These are phyloP conservation scores for Sarcophaga peregrina DNA, from an alignment of 1,140 invertebrate genomes.

Conservation along the genomic window DNA sequence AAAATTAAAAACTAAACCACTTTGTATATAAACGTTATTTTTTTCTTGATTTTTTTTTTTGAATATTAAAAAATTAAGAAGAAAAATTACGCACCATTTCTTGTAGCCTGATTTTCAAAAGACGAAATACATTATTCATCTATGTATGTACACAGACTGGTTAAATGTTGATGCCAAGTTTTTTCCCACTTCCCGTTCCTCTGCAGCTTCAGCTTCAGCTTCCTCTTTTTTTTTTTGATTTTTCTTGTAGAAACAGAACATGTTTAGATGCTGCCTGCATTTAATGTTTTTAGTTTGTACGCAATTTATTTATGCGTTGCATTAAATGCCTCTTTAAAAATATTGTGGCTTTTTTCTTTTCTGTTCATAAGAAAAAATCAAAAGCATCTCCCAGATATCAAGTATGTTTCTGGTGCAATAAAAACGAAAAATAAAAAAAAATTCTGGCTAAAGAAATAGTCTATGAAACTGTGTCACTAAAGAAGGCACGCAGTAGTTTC, in stretches of 20 bases:
- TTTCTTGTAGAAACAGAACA: not conserved
- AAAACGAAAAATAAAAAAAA: constrained; percentile 31
- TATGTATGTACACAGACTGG: not conserved
- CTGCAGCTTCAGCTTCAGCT: too few species aligned
- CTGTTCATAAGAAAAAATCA: not conserved
- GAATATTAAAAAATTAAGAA: not conserved
- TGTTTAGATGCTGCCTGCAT: not conserved
- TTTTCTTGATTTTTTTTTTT: not conserved
- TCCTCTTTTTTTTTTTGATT: not conserved
- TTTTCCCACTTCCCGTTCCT: not conserved
- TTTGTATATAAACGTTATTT: not conserved
- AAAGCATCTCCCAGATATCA: not conserved
- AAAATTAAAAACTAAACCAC: constrained; percentile 3
- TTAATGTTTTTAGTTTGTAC: constrained; percentile 6
- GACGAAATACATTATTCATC: not conserved
- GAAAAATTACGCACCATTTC: constrained; percentile 26
- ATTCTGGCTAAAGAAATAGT: not conserved
- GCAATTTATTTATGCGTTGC: not conserved
- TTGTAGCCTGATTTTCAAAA: constrained; percentile 17
- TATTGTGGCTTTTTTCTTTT: too few species aligned
- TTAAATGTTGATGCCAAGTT: not conserved
- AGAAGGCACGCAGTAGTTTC: too few species aligned
- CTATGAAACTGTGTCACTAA: too few species aligned
- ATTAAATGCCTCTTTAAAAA: not conserved
- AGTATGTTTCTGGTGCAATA: constrained; percentile 35